Base-by-base conservation (phyloP, 2,888 invertebrate species). In the Melolontha melolontha region DNA sequence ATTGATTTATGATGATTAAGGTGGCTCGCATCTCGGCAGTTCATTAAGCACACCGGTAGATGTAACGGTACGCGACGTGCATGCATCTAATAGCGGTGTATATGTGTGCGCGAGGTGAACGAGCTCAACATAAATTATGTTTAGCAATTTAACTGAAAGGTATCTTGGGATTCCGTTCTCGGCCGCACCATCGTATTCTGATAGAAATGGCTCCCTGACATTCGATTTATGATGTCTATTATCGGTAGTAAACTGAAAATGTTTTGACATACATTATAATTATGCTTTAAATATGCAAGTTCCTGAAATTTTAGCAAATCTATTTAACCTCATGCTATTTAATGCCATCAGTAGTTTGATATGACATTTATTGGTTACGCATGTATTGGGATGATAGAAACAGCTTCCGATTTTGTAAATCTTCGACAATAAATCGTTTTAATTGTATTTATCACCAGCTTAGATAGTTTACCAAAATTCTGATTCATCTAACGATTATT, bases 1-100 rank as follows among this genome's bases (percentile, higher is more conserved):
- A 62, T 73, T 72, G 73, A 73, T 73, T 73, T 73, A 73, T 72
- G 71, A 69, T 69, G 64, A 70, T 67, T 67, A 71, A 73, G 73
- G 73, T 72, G 71, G 70, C 70, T 66, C 68, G 57, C 66, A 67
- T 65, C 65, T 55, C 67, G 67, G 66, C 63, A 70, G 73, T 73
- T 73, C 71, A 73, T 73, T 73, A 73, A 69, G 49, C 62, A 69
- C 17, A 62, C 68, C 71, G 67, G 59, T 69, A 55, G 73, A 66
- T 68, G 67, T 59, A 55, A 50, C 55, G 63, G 27, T 57, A 54
- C 66, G 50, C 66, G 42, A 50, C 50, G 44, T 67, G 59, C 59
- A 59, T 67, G 66, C 51, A 59, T 50, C 51, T 62, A 59, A 42
- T 62, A 62, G 59, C 59, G 62, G 66, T 59, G 68, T 64, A 50